Evolutionary conservation across 2,797 vertebrate species (phyloP).

Genomic region (Rhodeus uyekii): DNA sequence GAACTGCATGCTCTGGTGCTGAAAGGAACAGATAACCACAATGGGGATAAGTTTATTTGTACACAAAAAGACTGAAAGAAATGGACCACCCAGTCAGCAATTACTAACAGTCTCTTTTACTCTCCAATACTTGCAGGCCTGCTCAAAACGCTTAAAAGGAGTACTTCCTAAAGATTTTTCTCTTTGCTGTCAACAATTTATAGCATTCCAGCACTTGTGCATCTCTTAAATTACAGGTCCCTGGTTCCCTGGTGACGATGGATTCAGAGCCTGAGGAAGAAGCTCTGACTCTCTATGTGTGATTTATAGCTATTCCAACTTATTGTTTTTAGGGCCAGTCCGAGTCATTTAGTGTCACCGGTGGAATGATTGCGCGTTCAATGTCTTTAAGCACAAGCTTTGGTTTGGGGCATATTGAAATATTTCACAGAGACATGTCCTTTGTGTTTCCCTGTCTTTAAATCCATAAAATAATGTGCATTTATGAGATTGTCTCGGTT

Average conservation of each 20-base stretch:
- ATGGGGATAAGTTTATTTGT: slow-evolving; percentile 84
- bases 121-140: slow-evolving; percentile 47
- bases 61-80: slow-evolving; percentile 75
- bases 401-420: slow-evolving; percentile 45
- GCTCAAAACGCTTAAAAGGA: slow-evolving; percentile 53
- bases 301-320: slow-evolving; percentile 66
- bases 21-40: slow-evolving; percentile 71
- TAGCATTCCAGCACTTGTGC: slow-evolving; percentile 73
- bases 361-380: slow-evolving; percentile 60
- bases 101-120: slow-evolving; percentile 69
- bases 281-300: slow-evolving; percentile 59
- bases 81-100: slow-evolving; percentile 83
- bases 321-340: slow-evolving; percentile 70
- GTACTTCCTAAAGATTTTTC: slow-evolving; percentile 52
- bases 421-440: slow-evolving; percentile 51
- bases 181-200: slow-evolving; percentile 72
- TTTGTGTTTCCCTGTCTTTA: slow-evolving; percentile 22
- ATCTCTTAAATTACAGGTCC: slow-evolving; percentile 83
- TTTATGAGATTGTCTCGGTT: slow-evolving; percentile 40
- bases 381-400: slow-evolving; percentile 38
- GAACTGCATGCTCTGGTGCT: slow-evolving; percentile 66
- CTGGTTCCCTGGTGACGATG: slow-evolving; percentile 74
- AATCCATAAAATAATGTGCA: slow-evolving; percentile 46
- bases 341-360: slow-evolving; percentile 67
- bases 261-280: slow-evolving; percentile 65